These are phyloP conservation scores for Byasa hedistus DNA, from an alignment of 2,888 invertebrate genomes.

Conservation along the genomic window DNA sequence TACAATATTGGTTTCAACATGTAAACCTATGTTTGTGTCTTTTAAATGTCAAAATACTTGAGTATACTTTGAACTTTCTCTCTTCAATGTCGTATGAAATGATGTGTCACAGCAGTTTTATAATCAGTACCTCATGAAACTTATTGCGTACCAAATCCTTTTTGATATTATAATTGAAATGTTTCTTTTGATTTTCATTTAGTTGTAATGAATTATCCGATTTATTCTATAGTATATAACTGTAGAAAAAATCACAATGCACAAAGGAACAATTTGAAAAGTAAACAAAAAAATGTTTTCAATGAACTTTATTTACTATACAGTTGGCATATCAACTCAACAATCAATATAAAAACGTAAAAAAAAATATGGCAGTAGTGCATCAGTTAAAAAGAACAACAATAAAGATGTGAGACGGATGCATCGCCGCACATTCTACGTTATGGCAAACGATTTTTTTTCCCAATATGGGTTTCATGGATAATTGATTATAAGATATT, in stretches of 20 bases:
- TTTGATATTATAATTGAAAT: not conserved
- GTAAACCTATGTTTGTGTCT: not conserved
- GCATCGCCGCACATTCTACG: slow-evolving; percentile 33
- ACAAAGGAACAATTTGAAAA: not conserved
- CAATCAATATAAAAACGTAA: slow-evolving; percentile 52
- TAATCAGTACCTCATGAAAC: not conserved
- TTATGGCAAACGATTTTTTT: slow-evolving; percentile 31
- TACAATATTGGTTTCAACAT: not conserved
- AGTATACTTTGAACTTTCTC: slow-evolving; percentile 20
- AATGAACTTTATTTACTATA: slow-evolving; percentile 41
- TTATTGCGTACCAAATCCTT: not conserved
- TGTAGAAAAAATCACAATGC: too few relatives aligned
- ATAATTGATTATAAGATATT: slow-evolving; percentile 24
- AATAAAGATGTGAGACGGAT: slow-evolving; percentile 36
- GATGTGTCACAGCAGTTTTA: slow-evolving; percentile 3
- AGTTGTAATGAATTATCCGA: not conserved
- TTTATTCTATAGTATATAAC: too few relatives aligned
- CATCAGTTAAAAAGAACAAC: slow-evolving; percentile 44
- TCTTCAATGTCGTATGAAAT: slow-evolving; percentile 18
- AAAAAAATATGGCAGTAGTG: slow-evolving; percentile 59
- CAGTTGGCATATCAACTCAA: slow-evolving; percentile 46
- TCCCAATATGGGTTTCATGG: slow-evolving; percentile 17
- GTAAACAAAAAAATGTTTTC: slow-evolving; percentile 29
- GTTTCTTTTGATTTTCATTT: not conserved
- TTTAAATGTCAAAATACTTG: slow-evolving; percentile 6